Evolutionary conservation across 2,888 invertebrate genomes (phyloP), one percentile per base, ranked within the genome.

Genomic region (Ashinkailepas kermadecensis): DNA sequence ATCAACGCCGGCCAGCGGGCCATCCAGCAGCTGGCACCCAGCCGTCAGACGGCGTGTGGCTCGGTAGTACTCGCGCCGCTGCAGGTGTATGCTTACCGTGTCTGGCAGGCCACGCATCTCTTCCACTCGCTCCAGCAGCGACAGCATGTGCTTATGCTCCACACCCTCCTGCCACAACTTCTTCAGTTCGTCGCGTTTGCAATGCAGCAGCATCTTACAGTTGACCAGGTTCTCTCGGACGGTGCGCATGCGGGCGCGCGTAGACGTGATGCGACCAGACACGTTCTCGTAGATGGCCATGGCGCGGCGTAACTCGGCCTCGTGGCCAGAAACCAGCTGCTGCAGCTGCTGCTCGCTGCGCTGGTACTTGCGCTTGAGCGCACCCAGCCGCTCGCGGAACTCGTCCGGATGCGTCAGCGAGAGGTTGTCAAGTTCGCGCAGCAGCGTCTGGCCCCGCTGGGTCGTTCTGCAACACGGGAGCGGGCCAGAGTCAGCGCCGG

Each of bases 151-250:
- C 86, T 96, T 95, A 86, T 98, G 97, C 86, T 99, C 96, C n/a
- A 98, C 91, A 0, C 96, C 95, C 87, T 98, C 97, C 11, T 95
- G 90, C 97, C 98, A 99, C 82, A 99, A 90, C 84, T 96, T 93
- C 86, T 95, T 93, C 83, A 99, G 89, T 87, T 99, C 99, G 86
- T 97, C 97, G 65, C 97, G 90, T 81, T 96, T 92, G 87, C 97
- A 94, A 83, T 95, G 93, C 83, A 99, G 88, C 82, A 99, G 88
- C 59, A 92, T 92, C 87, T 95, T 95, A 87, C 95, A 95, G 18
- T 94, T 93, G 84, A 91, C 91, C 81, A 96, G 88, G 87, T 94
- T 94, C 10, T 84, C 83, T 64, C 83, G 83, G n/a, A 84, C 83
- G 78, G 82, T 82, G n/a, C 82, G 82, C n/a, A 84, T 81, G 13